Conservation (phyloP, 2,888 invertebrate species). For the Epinotia brunnichana region DNA sequence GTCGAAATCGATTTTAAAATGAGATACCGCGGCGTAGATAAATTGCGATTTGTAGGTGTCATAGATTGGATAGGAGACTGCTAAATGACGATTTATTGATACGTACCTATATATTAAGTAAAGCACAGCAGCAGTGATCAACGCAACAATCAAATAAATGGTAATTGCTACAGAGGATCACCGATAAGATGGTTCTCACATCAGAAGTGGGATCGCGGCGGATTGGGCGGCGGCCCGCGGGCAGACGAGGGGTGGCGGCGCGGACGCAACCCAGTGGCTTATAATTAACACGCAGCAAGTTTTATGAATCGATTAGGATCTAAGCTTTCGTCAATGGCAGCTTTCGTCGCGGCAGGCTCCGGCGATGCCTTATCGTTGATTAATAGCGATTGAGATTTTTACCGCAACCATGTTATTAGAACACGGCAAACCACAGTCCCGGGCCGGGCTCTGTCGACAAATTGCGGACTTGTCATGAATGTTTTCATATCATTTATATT, state of each 20-base stretch:
- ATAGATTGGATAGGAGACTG: conserved; percentile 21
- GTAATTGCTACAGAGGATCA: conserved; percentile 72
- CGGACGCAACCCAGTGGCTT: conserved; percentile 79
- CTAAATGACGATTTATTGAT: conserved; percentile 26
- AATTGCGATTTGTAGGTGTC: conserved; percentile 5
- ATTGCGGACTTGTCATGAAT: conserved; percentile 72
- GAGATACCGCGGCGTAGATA: conserved; percentile 1
- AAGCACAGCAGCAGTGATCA: conserved; percentile 64
- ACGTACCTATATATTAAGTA: conserved; percentile 17
- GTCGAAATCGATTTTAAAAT: background rate
- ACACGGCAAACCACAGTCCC: conserved; percentile 67
- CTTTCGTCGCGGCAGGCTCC: conserved; percentile 73
- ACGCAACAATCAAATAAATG: conserved; percentile 70
- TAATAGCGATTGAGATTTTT: conserved; percentile 82
- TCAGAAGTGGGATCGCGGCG: conserved; percentile 52
- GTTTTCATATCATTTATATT: conserved; percentile 64
- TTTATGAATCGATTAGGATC: conserved; percentile 84
- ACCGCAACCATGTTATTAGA: conserved; percentile 77
- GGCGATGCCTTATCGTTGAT: conserved; percentile 79
- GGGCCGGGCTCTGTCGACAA: conserved; percentile 69
- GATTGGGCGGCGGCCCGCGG: conserved; percentile 67
- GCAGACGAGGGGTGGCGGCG: conserved; percentile 53
- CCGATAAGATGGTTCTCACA: conserved; percentile 74
- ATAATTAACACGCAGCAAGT: conserved; percentile 83
- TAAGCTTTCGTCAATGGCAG: conserved; percentile 84